Base-by-base conservation (phyloP, 2,888 invertebrate genomes). In the Eutolmus rufibarbis region DNA sequence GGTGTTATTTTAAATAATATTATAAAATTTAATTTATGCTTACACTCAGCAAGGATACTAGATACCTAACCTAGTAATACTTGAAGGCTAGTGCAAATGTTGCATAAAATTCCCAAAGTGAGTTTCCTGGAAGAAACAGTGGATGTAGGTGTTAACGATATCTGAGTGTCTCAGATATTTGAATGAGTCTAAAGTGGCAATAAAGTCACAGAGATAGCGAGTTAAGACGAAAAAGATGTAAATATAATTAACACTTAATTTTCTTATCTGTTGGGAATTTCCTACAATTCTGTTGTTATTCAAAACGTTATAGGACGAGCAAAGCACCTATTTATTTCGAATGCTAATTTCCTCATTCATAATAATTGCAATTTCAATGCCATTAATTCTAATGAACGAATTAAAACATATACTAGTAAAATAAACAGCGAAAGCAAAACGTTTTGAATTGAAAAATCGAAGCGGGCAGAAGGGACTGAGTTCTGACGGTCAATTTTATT, bases 401-500 rank as follows among this genome's bases (percentile, higher is more conserved):
- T 66, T 66, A 66, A 28, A 23, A 23, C 8, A 28, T 19, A 9
- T 51, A 16, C 43, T 7, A 28, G 12, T 66, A 23, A 66, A 57
- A 28, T 66, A 66, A 66, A 28, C 9, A 66, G 66, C 28, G 28
- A 66, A 66, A 77, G n/a, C 76, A 76, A 76, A 76, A n/a, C 76
- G 19, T 7, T 76, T 76, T 34, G 37, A 40, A 40, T 40, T 77
- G 14, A 77, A 19, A 19, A 7, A 77, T 31, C 76, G 37, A 19
- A 16, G 12, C n/a, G 8, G 34, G 28, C n/a, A 31, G 16, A 34
- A 16, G 9, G 31, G 34, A 16, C 76, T 76, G n/a, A 28, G 46
- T 74, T 74, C 19, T 37, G 74, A 43, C 74, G 74, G 46, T 74
- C 43, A 85, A 85, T 85, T 74, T 85, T 74, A 85, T 85, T 85